Evolutionary conservation across 2,797 vertebrate genomes (phyloP), one percentile per base, ranked within the genome.

Genomic region (Anabacerthia variegaticeps): DNA sequence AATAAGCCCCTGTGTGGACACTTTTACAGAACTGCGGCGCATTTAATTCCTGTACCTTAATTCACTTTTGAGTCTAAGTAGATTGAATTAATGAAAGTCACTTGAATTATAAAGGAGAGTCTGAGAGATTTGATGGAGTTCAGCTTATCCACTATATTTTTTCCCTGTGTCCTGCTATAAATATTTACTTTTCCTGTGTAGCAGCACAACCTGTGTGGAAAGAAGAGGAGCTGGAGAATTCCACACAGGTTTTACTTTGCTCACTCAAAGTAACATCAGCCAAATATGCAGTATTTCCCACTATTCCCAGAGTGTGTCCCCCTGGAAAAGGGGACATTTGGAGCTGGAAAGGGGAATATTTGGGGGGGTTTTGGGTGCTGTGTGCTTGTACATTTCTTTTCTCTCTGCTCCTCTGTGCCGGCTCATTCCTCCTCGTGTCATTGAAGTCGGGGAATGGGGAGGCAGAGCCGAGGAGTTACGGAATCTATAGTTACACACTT

Each of bases 391-490:
- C 43, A 5, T 34, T 0, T 28, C 0, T 79, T 77, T 73, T 63
- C 6, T 36, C 23, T 51, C 11, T 26, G 36, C 17, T 67, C 10
- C 2, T 21, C 83, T 26, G 43, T 27, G 56, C 23, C 68, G 69
- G 10, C 14, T 16, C 62, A 77, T 59, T 34, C n/a, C 55, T 19
- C 2, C 15, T 13, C 4, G 18, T 0, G 12, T 46, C 30, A 5
- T 10, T 10, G 19, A n/a, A 54, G 32, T 3, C 0, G 2, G 37
- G 39, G 22, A 58, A 14, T 24, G 0, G 0, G 78, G 55, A 37
- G 63, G 59, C 72, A 72, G 56, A 67, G 62, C 2, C 5, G 32
- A 71, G 73, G 41, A 23, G 12, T 51, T 43, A 10, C 19, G 39
- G 83, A 61, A 36, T 23, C 16, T 19, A 21, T 18, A 61, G 21